These are phyloP conservation scores for Acropora yongei DNA, from an alignment of 64 coral and sea anemone species.

Conservation along the genomic window DNA sequence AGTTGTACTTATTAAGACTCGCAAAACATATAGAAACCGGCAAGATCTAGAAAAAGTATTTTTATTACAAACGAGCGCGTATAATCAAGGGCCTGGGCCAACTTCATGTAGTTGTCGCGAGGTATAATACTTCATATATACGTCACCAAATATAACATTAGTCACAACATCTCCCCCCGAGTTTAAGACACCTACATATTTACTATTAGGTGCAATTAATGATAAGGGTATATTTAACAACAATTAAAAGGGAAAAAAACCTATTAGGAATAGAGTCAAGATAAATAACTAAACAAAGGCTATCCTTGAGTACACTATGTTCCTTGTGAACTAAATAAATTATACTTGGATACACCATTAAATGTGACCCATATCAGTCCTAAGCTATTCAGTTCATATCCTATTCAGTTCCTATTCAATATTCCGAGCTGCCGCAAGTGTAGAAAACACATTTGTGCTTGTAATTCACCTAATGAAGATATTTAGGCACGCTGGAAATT, in stretches of 20 bases:
- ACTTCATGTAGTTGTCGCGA: not conserved
- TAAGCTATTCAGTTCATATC: too few species aligned
- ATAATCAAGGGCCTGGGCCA: not conserved
- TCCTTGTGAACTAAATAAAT: not conserved
- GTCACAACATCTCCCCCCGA: not conserved
- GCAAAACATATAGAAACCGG: not conserved
- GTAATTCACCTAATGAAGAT: not conserved
- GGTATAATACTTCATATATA: too few species aligned
- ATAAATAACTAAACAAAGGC: not conserved
- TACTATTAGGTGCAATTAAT: constrained; percentile 15
- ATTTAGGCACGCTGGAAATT: too few species aligned
- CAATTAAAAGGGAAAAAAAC: constrained; percentile 5
- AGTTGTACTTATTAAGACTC: not conserved
- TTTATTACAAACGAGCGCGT: not conserved
- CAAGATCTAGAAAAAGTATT: not conserved
- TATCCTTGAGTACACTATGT: not conserved
- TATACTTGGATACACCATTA: too few species aligned
- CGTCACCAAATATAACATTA: not conserved
- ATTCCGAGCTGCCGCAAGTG: too few species aligned
- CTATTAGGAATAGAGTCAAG: not conserved
- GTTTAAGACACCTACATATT: not conserved
- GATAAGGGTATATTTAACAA: not conserved
- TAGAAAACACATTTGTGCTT: not conserved
- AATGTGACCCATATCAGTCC: too few species aligned
- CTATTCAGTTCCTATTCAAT: too few species aligned